A percentile compares a stretch with the other conserved stretches of the same genome.
Conservation (phyloP, 2,888 invertebrate genomes). For the Cinara cedri region DNA sequence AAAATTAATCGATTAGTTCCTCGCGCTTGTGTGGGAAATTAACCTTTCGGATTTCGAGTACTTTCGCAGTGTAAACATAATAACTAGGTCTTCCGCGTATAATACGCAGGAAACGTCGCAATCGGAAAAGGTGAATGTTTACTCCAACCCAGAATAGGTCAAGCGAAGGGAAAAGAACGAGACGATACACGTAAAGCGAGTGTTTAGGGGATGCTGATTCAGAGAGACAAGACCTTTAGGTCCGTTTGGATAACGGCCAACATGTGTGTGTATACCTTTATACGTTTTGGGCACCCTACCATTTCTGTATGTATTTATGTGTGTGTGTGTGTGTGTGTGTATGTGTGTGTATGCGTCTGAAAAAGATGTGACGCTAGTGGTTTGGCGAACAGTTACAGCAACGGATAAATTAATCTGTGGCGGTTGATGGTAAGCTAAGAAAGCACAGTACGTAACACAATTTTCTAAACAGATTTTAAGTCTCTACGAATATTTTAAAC, state of each 20-base stretch:
- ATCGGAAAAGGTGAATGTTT: constrained; percentile 20
- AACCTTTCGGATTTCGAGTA: not conserved
- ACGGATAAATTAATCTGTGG: not conserved
- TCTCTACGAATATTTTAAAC: no score
- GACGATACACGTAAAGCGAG: not conserved
- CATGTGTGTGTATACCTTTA: not conserved
- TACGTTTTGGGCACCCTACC: not conserved
- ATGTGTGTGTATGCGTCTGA: no score
- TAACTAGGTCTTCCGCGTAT: not conserved
- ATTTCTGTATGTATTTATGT: not conserved
- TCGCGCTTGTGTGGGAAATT: no score
- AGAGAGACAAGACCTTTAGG: constrained; percentile 35
- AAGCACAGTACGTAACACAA: no score
- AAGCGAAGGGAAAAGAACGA: not conserved
- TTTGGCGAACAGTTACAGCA: not conserved
- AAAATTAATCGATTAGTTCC: not conserved
- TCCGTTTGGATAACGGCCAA: constrained; percentile 41
- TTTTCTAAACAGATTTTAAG: no score
- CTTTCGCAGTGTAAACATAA: constrained; percentile 1
- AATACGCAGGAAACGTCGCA: not conserved
- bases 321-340: not conserved
- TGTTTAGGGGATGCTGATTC: constrained; percentile 33
- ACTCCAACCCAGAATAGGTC: not conserved
- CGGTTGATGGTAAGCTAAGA: no score
- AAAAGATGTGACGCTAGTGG: not conserved